Percentiles rank a stretch among this genome's conserved stretches.
Conservation (phyloP, 1,140 invertebrate genomes). For the Chelonus insularis region DNA sequence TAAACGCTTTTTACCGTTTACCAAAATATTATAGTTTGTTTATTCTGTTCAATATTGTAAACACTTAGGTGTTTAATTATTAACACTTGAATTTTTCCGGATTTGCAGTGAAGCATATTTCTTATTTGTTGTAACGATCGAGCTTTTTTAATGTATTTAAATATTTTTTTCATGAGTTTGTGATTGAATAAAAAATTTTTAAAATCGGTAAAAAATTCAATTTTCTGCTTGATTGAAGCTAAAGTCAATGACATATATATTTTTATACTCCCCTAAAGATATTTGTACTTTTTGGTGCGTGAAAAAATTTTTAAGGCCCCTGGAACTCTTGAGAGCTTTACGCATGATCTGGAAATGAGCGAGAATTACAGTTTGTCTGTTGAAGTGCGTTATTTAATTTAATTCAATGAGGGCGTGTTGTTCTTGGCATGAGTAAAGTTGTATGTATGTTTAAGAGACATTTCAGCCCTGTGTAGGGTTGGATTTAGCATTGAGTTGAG, state of each 20-base stretch:
- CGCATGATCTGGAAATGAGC: not conserved
- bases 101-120: no score
- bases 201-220: not conserved
- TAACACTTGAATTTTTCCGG: no score
- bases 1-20: no score
- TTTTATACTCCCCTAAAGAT: not conserved
- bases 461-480: not conserved
- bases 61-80: no score
- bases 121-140: no score
- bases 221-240: not conserved
- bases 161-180: no score
- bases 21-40: no score
- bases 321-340: not conserved
- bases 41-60: no score
- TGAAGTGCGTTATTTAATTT: constrained; percentile 4
- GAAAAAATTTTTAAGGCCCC: not conserved
- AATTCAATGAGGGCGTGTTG: constrained; percentile 3
- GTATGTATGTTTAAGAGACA: not conserved
- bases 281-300: not conserved
- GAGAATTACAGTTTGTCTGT: constrained; percentile 1
- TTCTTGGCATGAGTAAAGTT: not conserved
- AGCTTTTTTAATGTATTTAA: no score
- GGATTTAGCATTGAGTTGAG: not conserved
- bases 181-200: no score
- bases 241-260: not conserved